Percentiles rank a stretch among this genome's conserved stretches.
phyloP scores from a whole-genome alignment of 2,888 invertebrate species.

The Zeuzera pyrina region DNA sequence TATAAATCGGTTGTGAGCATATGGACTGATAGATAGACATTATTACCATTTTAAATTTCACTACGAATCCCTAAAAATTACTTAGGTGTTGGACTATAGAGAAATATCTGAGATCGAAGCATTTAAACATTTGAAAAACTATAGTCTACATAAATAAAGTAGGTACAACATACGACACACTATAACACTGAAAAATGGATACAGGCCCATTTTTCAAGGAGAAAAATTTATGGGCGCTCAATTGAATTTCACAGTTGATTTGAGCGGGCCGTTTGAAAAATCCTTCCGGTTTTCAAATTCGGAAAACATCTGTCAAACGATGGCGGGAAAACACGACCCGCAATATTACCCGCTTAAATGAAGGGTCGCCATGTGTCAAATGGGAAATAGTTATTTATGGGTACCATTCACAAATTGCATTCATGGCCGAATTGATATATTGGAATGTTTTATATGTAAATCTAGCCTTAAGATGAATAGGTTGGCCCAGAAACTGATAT shows the following conservation, averaged over 20 bases:
- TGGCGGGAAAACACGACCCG: slow-evolving; percentile 53
- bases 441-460: slow-evolving; percentile 71
- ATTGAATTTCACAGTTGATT: slow-evolving; percentile 72
- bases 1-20: too few relatives aligned
- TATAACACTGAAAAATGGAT: slow-evolving; percentile 25
- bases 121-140: neutral
- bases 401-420: slow-evolving; percentile 69
- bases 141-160: neutral
- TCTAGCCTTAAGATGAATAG: slow-evolving; percentile 56
- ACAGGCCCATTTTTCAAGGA: slow-evolving; percentile 52
- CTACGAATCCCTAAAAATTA: too few relatives aligned
- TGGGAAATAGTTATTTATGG: slow-evolving; percentile 70
- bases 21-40: too few relatives aligned
- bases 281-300: slow-evolving; percentile 55
- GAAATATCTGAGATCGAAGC: neutral
- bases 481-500: slow-evolving; percentile 57
- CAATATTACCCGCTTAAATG: slow-evolving; percentile 38
- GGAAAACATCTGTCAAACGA: slow-evolving; percentile 65
- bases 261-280: slow-evolving; percentile 51
- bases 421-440: slow-evolving; percentile 70
- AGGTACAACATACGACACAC: neutral
- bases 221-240: slow-evolving; percentile 56
- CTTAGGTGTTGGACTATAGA: too few relatives aligned
- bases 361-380: slow-evolving; percentile 66
- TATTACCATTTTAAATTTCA: too few relatives aligned